Percentiles rank a stretch among this genome's conserved stretches.
Evolutionary conservation across 2,888 invertebrate species (phyloP).

Genomic region (Xanthorhoe designata): DNA sequence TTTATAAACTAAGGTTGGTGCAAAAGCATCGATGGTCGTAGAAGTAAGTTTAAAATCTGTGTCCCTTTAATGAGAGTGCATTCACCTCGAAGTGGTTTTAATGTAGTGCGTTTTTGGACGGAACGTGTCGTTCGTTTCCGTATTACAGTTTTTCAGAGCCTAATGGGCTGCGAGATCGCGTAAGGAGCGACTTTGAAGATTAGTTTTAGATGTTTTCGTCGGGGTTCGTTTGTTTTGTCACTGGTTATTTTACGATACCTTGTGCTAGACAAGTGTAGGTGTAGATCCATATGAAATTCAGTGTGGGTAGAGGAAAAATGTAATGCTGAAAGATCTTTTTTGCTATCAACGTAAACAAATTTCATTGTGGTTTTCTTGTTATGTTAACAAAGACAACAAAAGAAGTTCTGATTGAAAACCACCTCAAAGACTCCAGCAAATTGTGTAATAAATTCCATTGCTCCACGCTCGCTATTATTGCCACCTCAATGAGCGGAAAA

Average conservation of each 20-base stretch:
- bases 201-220: slow-evolving; percentile 28
- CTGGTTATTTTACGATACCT: background rate
- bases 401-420: no score
- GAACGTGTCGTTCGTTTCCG: slow-evolving; percentile 71
- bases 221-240: slow-evolving; percentile 10
- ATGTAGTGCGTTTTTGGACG: slow-evolving; percentile 73
- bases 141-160: slow-evolving; percentile 60
- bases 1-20: background rate
- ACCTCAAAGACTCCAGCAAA: background rate
- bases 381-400: no score
- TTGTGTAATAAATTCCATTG: background rate
- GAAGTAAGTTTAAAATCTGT: slow-evolving; percentile 63
- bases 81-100: slow-evolving; percentile 72
- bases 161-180: slow-evolving; percentile 46
- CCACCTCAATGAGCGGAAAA: slow-evolving; percentile 36
- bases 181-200: slow-evolving; percentile 37
- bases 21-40: slow-evolving; percentile 54
- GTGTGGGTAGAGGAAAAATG: no score
- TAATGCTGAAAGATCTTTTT: no score
- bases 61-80: slow-evolving; percentile 82
- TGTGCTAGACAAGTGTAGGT: background rate
- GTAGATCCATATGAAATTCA: background rate
- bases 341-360: no score
- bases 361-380: no score
- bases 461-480: slow-evolving; percentile 11